These are phyloP conservation scores for Tinea trinotella DNA, from an alignment of 2,888 invertebrate species.

Conservation along the genomic window DNA sequence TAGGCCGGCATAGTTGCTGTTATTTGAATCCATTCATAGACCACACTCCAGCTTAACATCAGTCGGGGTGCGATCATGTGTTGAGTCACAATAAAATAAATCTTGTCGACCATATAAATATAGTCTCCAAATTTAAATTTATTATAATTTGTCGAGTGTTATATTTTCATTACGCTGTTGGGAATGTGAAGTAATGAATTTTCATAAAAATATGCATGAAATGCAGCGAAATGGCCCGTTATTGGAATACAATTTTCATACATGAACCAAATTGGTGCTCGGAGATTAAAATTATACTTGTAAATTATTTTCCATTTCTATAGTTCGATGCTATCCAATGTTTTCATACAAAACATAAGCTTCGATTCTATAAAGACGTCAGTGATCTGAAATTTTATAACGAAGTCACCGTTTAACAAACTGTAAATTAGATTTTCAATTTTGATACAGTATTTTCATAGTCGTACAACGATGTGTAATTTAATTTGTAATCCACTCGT, in stretches of 20 bases:
- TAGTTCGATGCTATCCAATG: neutral
- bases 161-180: conserved; percentile 11
- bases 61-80: too few relatives aligned
- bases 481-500: neutral
- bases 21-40: too few relatives aligned
- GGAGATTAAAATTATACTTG: neutral
- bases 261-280: neutral
- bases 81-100: neutral
- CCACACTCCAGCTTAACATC: too few relatives aligned
- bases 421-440: too few relatives aligned
- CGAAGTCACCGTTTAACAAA: neutral
- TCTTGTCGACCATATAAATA: neutral
- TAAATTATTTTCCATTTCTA: neutral
- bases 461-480: too few relatives aligned
- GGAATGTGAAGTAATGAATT: conserved; percentile 5
- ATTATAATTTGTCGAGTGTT: conserved; percentile 8
- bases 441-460: too few relatives aligned
- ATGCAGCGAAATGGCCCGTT: conserved; percentile 14
- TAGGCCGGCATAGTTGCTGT: too few relatives aligned
- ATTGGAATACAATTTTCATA: conserved; percentile 7
- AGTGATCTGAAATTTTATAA: neutral
- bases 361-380: neutral
- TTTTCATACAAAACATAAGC: too few relatives aligned
- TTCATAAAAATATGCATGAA: conserved; percentile 12
- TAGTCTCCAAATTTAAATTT: neutral